Base-by-base conservation (phyloP, 2,888 invertebrate species). In the Andrena minutula region DNA sequence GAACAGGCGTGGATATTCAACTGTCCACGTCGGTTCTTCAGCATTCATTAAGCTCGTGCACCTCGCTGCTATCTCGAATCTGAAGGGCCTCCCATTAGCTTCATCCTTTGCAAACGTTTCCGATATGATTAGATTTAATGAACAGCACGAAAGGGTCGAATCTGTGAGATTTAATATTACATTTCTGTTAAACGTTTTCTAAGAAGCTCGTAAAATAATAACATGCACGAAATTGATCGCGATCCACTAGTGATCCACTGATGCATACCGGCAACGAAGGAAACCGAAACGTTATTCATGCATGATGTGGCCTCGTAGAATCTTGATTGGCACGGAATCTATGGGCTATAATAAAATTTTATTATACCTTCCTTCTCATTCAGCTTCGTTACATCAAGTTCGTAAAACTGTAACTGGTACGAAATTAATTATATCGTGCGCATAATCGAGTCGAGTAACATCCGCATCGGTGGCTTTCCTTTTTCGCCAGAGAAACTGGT, bases 1-100 rank as follows among this genome's bases (percentile, higher is more conserved):
- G 56, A 61, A 68, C 28, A 47, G 6, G 35, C 51, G 16, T 51
- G 68, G 69, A 79, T 69, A 64, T 81, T 79, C 69, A 78, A 78
- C 73, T 41, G 26, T 12, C 20, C 28, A 69, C 26, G 16, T 51
- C 47, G 20, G 41, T 68, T 68, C 49, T 10, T 7, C 49, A 58
- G 23, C 28, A 51, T 63, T 26, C 51, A 7, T 26, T 10, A 12
- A 41, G 41, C 41, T 41, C 12, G 41, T 41, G 41, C 41, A 12
- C 41, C 12, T 10, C 12, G 41, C 41, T 41, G 41, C 12, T 41
- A 41, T 41, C 41, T 12, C 41, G 12, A 41, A 41, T 41, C 12
- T 41, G 41, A 41, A 41, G 41, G 12, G 41, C 3, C 41, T 41
- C 3, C 41, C 4, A 41, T 41, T 41, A 41, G 12, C 12, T 41